Evolutionary conservation across 2,888 invertebrate genomes (phyloP).

Genomic region (Adelognathus sp.): DNA sequence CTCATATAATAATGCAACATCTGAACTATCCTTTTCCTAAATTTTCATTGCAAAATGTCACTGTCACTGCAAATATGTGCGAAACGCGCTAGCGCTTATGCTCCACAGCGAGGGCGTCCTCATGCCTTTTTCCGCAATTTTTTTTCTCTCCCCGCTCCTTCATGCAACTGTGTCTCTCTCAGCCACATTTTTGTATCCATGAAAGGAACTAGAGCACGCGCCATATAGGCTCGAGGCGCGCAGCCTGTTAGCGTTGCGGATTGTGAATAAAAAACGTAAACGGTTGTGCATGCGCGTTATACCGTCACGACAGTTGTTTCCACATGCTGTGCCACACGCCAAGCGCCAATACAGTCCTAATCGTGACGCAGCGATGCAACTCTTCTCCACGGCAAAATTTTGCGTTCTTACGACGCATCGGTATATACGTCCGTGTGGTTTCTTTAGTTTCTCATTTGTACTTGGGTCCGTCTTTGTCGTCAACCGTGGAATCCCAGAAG

Average conservation of each 20-base stretch:
- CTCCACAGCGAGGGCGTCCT: slow-evolving; percentile 67
- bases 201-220: slow-evolving; percentile 78
- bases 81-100: slow-evolving; percentile 1
- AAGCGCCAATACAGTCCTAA: neutral
- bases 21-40: no score
- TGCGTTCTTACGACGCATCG: neutral
- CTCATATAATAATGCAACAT: no score
- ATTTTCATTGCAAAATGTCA: no score
- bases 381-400: neutral
- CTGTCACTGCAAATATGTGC: slow-evolving; percentile 2
- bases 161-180: slow-evolving; percentile 3
- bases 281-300: slow-evolving; percentile 22
- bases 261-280: slow-evolving; percentile 57
- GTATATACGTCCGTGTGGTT: neutral
- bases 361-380: neutral
- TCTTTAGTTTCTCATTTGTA: slow-evolving; percentile 3
- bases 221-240: slow-evolving; percentile 67
- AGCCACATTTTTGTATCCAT: slow-evolving; percentile 72
- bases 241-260: slow-evolving; percentile 19
- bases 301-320: neutral
- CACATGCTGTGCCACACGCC: slow-evolving; percentile 5
- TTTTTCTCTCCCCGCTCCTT: neutral
- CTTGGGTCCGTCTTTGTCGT: slow-evolving; percentile 56
- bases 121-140: neutral
- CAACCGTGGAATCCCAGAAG: slow-evolving; percentile 69